phyloP scores from a whole-genome alignment of 1,140 invertebrate genomes.

The Drosophila aff. region DNA sequence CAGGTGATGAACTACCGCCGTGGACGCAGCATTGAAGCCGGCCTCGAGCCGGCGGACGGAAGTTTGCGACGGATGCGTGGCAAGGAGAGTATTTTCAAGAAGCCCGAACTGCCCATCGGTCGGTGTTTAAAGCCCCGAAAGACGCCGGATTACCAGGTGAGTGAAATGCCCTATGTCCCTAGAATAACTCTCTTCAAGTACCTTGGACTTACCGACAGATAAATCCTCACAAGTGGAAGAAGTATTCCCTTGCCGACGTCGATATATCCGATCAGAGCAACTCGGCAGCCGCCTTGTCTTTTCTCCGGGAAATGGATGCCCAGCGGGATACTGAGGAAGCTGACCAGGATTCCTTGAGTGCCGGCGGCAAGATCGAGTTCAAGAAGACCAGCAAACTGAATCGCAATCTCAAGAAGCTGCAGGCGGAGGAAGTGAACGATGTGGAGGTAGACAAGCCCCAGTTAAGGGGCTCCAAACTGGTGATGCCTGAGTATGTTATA shows the following conservation, averaged over 20 bases:
- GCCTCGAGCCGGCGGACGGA: slow-evolving; percentile 41
- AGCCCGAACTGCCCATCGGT: slow-evolving; percentile 87
- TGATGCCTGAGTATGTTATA: slow-evolving; percentile 93
- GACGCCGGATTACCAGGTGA: slow-evolving; percentile 88
- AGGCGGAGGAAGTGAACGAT: slow-evolving; percentile 71
- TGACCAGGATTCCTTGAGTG: slow-evolving; percentile 51
- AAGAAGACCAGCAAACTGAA: slow-evolving; percentile 82
- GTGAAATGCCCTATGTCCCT: no score
- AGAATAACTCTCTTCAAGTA: slow-evolving; percentile 45
- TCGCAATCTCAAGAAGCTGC: slow-evolving; percentile 69
- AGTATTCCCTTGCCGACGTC: slow-evolving; percentile 91
- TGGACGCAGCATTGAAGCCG: slow-evolving; percentile 40
- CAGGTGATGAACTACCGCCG: slow-evolving; percentile 67
- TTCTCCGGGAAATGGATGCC: slow-evolving; percentile 88
- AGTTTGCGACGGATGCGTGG: slow-evolving; percentile 88
- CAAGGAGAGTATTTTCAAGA: slow-evolving; percentile 92
- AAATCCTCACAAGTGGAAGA: slow-evolving; percentile 92
- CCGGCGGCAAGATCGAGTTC: slow-evolving; percentile 86
- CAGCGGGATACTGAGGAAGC: slow-evolving; percentile 81
- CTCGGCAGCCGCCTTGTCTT: slow-evolving; percentile 89
- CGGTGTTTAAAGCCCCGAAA: slow-evolving; percentile 86
- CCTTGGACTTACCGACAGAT: slow-evolving; percentile 57
- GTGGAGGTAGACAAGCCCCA: slow-evolving; percentile 85
- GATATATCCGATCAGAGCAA: slow-evolving; percentile 92
- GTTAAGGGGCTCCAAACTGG: slow-evolving; percentile 89